These are phyloP conservation scores for Trachops cirrhosus DNA, from an alignment of 2,797 vertebrate species.

Conservation along the genomic window DNA sequence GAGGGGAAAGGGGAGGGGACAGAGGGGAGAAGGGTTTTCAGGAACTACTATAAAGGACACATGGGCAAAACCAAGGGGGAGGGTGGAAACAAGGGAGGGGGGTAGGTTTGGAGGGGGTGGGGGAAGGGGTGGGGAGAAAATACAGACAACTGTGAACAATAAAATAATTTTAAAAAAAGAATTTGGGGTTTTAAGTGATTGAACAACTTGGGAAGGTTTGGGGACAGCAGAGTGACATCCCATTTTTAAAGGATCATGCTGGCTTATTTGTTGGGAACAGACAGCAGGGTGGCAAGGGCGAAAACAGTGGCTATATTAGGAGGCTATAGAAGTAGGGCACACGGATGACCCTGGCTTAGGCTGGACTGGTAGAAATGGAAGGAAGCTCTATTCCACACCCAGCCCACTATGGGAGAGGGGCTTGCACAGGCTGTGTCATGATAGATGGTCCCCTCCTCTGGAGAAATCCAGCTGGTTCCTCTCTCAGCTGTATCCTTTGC, in stretches of 20 bases:
- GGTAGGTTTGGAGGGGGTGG: too few relatives aligned
- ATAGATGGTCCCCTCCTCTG: background rate
- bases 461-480: background rate
- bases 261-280: background rate
- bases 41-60: too few relatives aligned
- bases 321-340: background rate
- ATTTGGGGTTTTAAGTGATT: background rate
- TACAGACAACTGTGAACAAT: too few relatives aligned
- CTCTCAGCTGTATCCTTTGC: background rate
- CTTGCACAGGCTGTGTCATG: rapidly evolving
- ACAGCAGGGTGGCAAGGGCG: background rate
- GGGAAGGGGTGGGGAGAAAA: too few relatives aligned
- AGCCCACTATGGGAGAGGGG: rapidly evolving
- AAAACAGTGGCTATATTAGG: background rate
- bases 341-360: background rate
- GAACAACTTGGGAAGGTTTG: background rate
- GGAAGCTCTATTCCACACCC: background rate
- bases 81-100: too few relatives aligned
- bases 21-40: too few relatives aligned
- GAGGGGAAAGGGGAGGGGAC: too few relatives aligned
- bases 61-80: too few relatives aligned
- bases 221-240: background rate
- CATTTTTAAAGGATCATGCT: background rate
- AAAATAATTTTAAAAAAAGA: too few relatives aligned
- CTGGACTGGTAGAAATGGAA: background rate